Conservation (phyloP, 2,113 vertebrate genomes). For the Lampris incognitus region DNA sequence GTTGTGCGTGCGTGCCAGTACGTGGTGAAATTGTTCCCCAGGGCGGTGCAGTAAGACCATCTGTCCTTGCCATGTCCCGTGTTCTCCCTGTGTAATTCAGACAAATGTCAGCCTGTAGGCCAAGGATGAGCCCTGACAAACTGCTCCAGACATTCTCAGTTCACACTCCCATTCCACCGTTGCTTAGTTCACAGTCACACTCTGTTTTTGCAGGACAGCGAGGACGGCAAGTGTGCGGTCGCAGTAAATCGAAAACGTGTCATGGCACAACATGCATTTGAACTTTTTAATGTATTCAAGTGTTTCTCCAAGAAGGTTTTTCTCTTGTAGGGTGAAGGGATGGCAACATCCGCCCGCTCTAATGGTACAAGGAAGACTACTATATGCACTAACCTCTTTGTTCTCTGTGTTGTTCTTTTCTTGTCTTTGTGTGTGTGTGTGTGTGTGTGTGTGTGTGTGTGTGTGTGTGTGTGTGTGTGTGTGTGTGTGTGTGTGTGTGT, state of each 20-base stretch:
- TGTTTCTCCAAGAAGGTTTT: conserved; percentile 9
- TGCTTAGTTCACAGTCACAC: conserved; percentile 39
- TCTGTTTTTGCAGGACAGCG: conserved; percentile 28
- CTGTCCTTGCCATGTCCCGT: conserved; percentile 68
- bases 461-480: background rate
- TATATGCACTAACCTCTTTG: conserved; percentile 21
- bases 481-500: conserved; percentile 29
- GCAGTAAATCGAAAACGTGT: too few relatives aligned
- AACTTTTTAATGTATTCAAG: conserved; percentile 19
- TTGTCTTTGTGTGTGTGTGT: conserved; percentile 19
- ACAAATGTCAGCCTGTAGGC: conserved; percentile 73
- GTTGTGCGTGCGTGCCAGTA: conserved; percentile 21
- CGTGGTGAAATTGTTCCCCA: conserved; percentile 30
- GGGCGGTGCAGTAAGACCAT: conserved; percentile 65
- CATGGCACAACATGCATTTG: background rate
- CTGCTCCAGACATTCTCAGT: conserved; percentile 50
- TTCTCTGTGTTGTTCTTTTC: background rate
- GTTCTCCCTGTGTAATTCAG: conserved; percentile 73
- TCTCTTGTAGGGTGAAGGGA: background rate
- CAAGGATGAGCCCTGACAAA: conserved; percentile 66
- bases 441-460: conserved; percentile 46
- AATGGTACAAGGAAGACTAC: conserved; percentile 1
- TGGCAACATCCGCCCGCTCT: background rate
- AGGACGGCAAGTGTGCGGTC: background rate
- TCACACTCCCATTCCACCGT: conserved; percentile 19